Conservation (phyloP, 2,888 invertebrate species). For the Hydrotaea cyrtoneurina region DNA sequence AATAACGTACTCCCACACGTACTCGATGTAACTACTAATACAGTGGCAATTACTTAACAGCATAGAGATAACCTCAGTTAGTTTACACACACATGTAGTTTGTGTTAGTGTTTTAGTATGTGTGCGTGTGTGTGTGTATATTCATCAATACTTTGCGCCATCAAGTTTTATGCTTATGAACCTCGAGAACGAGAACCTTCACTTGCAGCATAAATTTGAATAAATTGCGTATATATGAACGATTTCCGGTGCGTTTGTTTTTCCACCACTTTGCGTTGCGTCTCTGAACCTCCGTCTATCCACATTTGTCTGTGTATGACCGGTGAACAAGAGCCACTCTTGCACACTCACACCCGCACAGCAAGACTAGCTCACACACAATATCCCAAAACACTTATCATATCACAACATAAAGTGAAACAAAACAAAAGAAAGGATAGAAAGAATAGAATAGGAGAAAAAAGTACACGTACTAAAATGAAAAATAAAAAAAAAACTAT, state of each 20-base stretch:
- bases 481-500: slow-evolving; percentile 26
- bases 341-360: background rate
- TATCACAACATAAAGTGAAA: background rate
- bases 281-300: slow-evolving; percentile 1
- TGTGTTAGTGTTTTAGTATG: background rate
- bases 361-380: background rate
- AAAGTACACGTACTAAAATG: slow-evolving; percentile 12
- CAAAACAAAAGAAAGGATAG: background rate
- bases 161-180: background rate
- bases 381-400: slow-evolving; percentile 12
- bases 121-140: background rate
- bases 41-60: background rate
- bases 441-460: too few species aligned
- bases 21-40: background rate
- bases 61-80: too few species aligned
- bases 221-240: slow-evolving; percentile 72
- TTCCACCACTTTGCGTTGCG: slow-evolving; percentile 31
- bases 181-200: background rate
- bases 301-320: slow-evolving; percentile 7
- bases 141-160: background rate
- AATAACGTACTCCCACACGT: background rate
- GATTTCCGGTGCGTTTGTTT: slow-evolving; percentile 76
- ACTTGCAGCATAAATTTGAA: slow-evolving; percentile 59
- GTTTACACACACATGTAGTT: too few species aligned
- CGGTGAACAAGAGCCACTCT: background rate